Evolutionary conservation across 2,113 vertebrate genomes (phyloP).

Genomic region (Protobothrops mucrosquamatus): DNA sequence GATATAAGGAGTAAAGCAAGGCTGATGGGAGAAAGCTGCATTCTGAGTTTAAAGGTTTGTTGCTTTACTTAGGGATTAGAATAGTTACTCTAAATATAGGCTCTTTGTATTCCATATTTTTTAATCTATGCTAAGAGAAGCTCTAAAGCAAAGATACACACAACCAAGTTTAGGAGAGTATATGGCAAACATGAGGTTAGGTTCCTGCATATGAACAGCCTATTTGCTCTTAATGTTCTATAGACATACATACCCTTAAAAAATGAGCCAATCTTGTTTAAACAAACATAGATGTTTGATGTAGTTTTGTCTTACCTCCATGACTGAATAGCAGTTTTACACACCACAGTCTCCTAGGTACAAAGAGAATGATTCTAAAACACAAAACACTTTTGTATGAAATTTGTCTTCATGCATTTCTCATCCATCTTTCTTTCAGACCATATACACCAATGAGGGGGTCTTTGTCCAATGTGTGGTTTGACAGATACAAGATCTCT

Average conservation of each 20-base stretch:
- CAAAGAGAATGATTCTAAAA: neutral
- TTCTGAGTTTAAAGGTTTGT: neutral
- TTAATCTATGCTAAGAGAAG: neutral
- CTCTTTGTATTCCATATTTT: neutral
- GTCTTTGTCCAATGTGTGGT: slow-evolving; percentile 82
- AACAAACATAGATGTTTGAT: neutral
- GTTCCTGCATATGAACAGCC: neutral
- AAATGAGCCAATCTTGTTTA: neutral
- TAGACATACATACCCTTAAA: neutral
- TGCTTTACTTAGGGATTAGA: neutral
- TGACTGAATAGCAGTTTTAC: neutral
- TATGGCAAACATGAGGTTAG: neutral
- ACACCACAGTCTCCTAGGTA: neutral
- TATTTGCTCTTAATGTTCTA: neutral
- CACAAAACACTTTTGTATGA: neutral
- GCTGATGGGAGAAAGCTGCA: no score
- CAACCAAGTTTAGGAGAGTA: neutral
- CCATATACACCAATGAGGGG: slow-evolving; percentile 86
- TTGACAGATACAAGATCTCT: slow-evolving; percentile 86
- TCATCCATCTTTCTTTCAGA: slow-evolving; percentile 62
- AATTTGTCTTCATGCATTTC: slow-evolving; percentile 8
- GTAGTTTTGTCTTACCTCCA: slow-evolving; percentile 11
- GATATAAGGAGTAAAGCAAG: neutral
- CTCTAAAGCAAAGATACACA: neutral
- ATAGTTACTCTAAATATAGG: neutral